phyloP scores from a whole-genome alignment of 2,888 invertebrate species.

The Chalcosyrphus nemorum region DNA sequence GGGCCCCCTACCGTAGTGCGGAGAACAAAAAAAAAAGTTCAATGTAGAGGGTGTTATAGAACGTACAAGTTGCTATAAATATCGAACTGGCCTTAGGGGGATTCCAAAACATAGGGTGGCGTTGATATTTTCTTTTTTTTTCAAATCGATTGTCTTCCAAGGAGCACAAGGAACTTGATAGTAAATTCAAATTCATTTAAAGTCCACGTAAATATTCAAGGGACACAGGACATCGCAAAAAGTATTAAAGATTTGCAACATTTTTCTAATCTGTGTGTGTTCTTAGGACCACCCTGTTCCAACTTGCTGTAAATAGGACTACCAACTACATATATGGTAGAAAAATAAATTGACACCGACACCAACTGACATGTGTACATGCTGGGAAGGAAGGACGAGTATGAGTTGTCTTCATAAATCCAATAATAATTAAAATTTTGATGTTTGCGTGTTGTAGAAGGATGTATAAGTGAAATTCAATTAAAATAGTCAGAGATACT shows the following conservation, averaged over 20 bases:
- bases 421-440: neutral
- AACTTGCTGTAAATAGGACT: neutral
- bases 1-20: neutral
- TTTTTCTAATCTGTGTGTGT: too few relatives aligned
- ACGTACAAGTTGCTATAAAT: too few relatives aligned
- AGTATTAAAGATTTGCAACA: too few relatives aligned
- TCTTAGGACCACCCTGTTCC: neutral
- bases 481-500: neutral
- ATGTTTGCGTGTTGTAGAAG: neutral
- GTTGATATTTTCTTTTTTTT: too few relatives aligned
- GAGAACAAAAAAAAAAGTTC: neutral
- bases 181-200: too few relatives aligned
- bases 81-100: too few relatives aligned
- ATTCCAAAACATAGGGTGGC: too few relatives aligned
- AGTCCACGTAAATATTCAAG: too few relatives aligned
- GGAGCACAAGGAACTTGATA: too few relatives aligned
- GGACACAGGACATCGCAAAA: too few relatives aligned
- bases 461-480: neutral
- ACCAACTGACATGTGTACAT: neutral
- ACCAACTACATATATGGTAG: neutral
- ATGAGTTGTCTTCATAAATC: slow-evolving; percentile 1
- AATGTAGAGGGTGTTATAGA: neutral
- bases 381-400: neutral
- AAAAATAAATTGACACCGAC: slow-evolving; percentile 3
- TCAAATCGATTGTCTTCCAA: too few relatives aligned